Evolutionary conservation across 2,888 invertebrate genomes (phyloP), one percentile per base, ranked within the genome.

Genomic region (Argyresthia albistria): DNA sequence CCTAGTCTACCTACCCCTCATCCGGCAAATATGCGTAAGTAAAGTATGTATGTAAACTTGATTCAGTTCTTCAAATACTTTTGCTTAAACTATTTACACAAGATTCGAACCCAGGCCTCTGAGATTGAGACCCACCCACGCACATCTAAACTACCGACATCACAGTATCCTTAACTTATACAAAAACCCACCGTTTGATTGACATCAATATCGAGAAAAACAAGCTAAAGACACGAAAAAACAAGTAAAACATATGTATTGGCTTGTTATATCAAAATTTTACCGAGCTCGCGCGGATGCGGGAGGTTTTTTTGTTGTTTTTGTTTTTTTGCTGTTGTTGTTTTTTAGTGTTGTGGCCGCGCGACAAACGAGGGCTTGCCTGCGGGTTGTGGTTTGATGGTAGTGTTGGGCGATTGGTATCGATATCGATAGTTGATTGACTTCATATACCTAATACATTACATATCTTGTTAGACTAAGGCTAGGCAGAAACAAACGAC

Each of bases 311-410:
- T n/a, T 37, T 37, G 36, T 48, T 15, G 6, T 36, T 48, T 48
- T 48, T 48, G 46, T 46, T 46, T 46, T 35, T 46, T 46, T 46
- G 11, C 9, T 35, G 11, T 46, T 35, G 25, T 46, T 39, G n/a
- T 39, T 39, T 11, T 39, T 39, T 39, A 39, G 39, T 35, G 46
- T 14, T 48, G 37, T 36, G 37, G 15, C 39, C 48, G 48, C 37
- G 48, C 48, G 48, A 48, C 48, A 48, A 48, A 48, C 48, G 12
- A 36, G 25, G 9, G 48, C 15, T 46, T 25, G 35, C 46, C 46
- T 25, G 46, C 48, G 48, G 45, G 14, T 14, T 48, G 48, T 14
- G 37, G 48, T 36, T 48, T 37, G 37, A 37, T 8, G 48, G 9
- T 48, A 37, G 48, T 36, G 36, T 48, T 4, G 37, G n/a, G 14